Evolutionary conservation across 2,113 vertebrate genomes (phyloP).

Genomic region (Micronisus gabar): DNA sequence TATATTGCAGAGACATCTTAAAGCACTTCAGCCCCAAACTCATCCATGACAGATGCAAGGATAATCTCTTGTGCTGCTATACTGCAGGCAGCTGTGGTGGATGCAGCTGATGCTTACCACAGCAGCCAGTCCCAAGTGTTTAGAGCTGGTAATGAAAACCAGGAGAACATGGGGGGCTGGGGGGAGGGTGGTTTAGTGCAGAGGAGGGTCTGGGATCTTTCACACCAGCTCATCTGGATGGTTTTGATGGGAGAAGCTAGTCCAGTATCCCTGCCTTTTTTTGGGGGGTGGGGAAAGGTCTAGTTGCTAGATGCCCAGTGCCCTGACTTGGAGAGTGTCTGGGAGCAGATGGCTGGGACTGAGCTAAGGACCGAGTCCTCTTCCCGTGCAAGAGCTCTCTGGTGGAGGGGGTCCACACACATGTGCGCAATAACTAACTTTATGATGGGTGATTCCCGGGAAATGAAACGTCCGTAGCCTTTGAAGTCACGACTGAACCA

Average conservation of each 20-base stretch:
- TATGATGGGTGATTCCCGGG: neutral
- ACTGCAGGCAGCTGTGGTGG: neutral
- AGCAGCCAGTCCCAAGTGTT: neutral
- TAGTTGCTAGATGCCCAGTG: fast-evolving
- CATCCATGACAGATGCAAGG: neutral
- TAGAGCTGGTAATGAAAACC: neutral
- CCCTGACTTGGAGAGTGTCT: too few relatives aligned
- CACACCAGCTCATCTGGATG: neutral
- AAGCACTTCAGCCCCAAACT: neutral
- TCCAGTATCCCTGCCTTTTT: neutral
- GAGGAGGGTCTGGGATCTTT: too few relatives aligned
- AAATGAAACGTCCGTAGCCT: fast-evolving
- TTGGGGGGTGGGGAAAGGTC: neutral
- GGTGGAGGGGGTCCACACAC: fast-evolving
- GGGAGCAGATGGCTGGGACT: neutral
- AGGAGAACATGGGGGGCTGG: neutral
- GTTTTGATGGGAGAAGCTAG: neutral
- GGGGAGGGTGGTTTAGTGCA: neutral
- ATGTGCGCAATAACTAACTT: fast-evolving
- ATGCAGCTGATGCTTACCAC: neutral
- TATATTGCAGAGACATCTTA: neutral
- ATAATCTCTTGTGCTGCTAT: neutral
- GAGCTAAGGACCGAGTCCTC: neutral
- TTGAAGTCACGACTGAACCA: fast-evolving
- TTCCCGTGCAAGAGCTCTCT: neutral